Conservation (phyloP, 2,113 vertebrate genomes). For the Sigmodon hispidus region DNA sequence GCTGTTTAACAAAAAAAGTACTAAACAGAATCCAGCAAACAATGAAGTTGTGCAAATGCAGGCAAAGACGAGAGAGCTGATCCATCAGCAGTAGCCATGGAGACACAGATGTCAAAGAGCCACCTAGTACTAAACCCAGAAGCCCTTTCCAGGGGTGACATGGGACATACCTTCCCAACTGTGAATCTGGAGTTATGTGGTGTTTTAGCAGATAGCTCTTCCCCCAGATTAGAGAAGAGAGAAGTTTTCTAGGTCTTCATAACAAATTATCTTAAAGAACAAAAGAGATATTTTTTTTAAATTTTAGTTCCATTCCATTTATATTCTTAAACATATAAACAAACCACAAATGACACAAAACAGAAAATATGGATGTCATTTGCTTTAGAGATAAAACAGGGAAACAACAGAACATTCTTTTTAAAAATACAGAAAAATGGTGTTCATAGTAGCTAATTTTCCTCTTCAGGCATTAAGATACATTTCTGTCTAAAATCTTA, state of each 20-base stretch:
- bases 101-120: not conserved
- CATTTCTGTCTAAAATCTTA: conserved; percentile 60
- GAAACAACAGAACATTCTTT: conserved; percentile 56
- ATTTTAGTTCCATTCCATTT: conserved; percentile 30
- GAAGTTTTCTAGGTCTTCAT: not conserved
- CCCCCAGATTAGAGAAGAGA: not conserved
- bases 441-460: conserved; percentile 59
- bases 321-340: conserved; percentile 13
- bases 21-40: not conserved
- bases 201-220: not conserved
- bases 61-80: not conserved
- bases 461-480: conserved; percentile 43
- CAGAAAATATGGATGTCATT: conserved; percentile 41
- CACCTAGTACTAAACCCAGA: not conserved
- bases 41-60: not conserved
- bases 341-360: conserved; percentile 51
- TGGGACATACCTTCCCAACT: too few relatives aligned
- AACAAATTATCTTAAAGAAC: not conserved
- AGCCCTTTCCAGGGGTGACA: not conserved
- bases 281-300: not conserved
- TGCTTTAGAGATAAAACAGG: conserved; percentile 58
- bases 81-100: not conserved
- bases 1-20: not conserved
- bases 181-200: not conserved
- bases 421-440: conserved; percentile 51